Conservation (phyloP, 2,888 invertebrate genomes). For the Tetramorium bicarinatum region DNA sequence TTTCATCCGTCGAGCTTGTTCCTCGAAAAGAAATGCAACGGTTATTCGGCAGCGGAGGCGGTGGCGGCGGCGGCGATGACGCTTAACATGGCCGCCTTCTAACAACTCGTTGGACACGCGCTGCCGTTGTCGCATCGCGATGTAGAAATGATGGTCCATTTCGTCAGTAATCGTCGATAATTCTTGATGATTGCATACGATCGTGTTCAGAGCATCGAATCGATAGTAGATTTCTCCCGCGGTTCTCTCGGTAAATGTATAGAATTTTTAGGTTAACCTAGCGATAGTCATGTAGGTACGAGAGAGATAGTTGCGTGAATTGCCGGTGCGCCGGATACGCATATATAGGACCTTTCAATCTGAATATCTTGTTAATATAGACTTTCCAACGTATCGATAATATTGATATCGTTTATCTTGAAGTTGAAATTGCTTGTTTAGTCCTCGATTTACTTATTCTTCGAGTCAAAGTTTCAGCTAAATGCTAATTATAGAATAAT, state of each 20-base stretch:
- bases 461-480: not conserved
- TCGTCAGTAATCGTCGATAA: not conserved
- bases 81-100: slow-evolving; percentile 74
- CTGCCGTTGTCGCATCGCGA: slow-evolving; percentile 59
- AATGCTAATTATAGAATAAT: slow-evolving; percentile 2
- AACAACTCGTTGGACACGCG: slow-evolving; percentile 67
- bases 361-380: not conserved
- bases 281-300: slow-evolving; percentile 5
- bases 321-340: not conserved
- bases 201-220: not conserved
- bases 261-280: slow-evolving; percentile 48
- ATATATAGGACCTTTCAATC: not conserved
- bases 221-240: not conserved
- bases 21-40: slow-evolving; percentile 51
- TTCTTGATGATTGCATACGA: not conserved
- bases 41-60: slow-evolving; percentile 61
- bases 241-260: not conserved
- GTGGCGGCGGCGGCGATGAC: slow-evolving; percentile 50
- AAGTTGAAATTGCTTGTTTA: not conserved
- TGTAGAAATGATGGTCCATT: slow-evolving; percentile 68
- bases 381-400: not conserved
- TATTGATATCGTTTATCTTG: not conserved
- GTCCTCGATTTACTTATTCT: not conserved
- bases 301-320: not conserved
- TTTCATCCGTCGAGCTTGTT: slow-evolving; percentile 18